Base-by-base conservation (phyloP, 1,140 invertebrate genomes). In the Calliphora vicina region DNA sequence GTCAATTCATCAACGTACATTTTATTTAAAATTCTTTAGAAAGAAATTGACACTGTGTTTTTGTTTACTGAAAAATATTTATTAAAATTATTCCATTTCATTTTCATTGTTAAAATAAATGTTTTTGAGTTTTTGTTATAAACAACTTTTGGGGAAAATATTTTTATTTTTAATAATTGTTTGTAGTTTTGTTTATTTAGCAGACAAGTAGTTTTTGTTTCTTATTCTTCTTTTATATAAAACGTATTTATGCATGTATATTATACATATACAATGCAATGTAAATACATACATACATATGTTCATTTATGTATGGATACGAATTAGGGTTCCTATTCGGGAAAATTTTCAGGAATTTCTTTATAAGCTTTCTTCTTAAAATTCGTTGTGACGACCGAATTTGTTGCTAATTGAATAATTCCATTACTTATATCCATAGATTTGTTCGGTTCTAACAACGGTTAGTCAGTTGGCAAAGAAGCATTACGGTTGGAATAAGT, bases 101-200 rank as follows among this genome's bases (percentile, higher is more conserved):
- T 57, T 57, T 17, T 57, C n/a, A 17, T 57, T 57, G 45, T 57
- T 57, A 57, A 57, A 57, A 57, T 57, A 57, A 57, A 57, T 57
- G 50, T 57, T 57, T 57, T 57, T n/a, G 15, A 57, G 50, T 57
- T 57, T 17, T 57, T 57, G 50, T 57, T 57, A n/a, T 6, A 17
- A 57, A 57, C 15, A 57, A 17, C 50, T 57, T 57, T 57, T 57
- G 15, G 5, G 50, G n/a, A n/a, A 57, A 57, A 57, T 57, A n/a
- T 57, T 57, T 57, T 57, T 57, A 57, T 57, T 57, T 57, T 57
- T 57, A 57, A 57, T 57, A 57, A 57, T 57, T 57, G 50, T 57
- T 57, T 57, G n/a, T n/a, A 57, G 15, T 17, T 57, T n/a, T 57
- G 50, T 57, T 57, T 57, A 57, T 57, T 57, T 57, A 57, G 5